A percentile compares a stretch with the other conserved stretches of the same genome.
phyloP scores from a whole-genome alignment of 2,888 invertebrate species.

The Ryuthela nishihirai region DNA sequence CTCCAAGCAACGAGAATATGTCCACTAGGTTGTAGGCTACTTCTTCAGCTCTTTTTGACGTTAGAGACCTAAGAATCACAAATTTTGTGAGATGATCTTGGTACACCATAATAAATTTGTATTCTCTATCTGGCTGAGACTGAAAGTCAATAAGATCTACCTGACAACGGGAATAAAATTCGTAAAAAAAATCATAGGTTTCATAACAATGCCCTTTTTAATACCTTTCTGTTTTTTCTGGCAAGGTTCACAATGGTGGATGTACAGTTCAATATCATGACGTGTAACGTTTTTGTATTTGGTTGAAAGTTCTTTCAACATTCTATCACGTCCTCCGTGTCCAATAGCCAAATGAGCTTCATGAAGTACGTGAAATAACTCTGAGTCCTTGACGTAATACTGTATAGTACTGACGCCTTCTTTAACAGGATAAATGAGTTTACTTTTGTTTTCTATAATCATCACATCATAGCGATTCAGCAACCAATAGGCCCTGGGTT shows the following conservation, averaged over 20 bases:
- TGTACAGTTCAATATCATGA: conserved; percentile 14
- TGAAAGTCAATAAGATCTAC: conserved; percentile 42
- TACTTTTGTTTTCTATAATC: neutral
- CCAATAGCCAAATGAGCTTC: conserved; percentile 11
- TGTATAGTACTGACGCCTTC: neutral
- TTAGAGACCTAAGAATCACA: conserved; percentile 32
- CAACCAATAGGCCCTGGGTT: conserved; percentile 2
- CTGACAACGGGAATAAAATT: conserved; percentile 19
- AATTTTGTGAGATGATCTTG: conserved; percentile 43
- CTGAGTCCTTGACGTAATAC: neutral
- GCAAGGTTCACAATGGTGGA: conserved; percentile 21
- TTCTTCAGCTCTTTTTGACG: conserved; percentile 33
- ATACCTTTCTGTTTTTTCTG: conserved; percentile 23
- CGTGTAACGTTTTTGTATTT: conserved; percentile 20
- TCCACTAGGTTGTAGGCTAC: conserved; percentile 28
- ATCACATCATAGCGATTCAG: conserved; percentile 7
- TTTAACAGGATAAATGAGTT: conserved; percentile 2
- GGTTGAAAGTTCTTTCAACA: conserved; percentile 13
- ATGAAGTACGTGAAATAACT: conserved; percentile 14
- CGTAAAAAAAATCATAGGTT: conserved; percentile 12
- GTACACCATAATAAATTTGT: conserved; percentile 41
- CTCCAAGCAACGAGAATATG: conserved; percentile 35
- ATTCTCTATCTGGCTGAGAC: conserved; percentile 36
- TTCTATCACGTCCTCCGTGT: conserved; percentile 16
- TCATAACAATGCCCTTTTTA: conserved; percentile 20